Base-by-base conservation (phyloP, 1,140 invertebrate species). In the Telenomus remus region DNA sequence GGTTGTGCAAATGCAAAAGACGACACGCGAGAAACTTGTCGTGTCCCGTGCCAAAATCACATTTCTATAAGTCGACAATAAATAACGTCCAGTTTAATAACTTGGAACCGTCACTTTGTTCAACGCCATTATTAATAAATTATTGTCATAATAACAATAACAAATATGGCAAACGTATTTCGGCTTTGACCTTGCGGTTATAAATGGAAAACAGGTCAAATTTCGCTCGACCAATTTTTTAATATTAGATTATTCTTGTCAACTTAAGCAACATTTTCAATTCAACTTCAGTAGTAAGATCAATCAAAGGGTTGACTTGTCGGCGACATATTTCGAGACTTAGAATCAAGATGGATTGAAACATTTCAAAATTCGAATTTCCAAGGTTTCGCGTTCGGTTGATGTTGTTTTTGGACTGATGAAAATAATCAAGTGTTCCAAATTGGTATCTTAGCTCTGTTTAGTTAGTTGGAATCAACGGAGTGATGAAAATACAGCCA, bases 11-110 rank as follows among this genome's bases (percentile, higher is more conserved):
- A 39, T 3, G 34, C n/a, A n/a, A n/a, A 27, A 27, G 19, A 1
- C 19, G 19, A 6, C 19, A 51, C 68, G 50, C 57, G 68, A 60
- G 60, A 54, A 37, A 61, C 44, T 46, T 57, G 53, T 6, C 37
- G 8, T 27, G n/a, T 39, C 9, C 10, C 59, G 33, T 50, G 59
- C 34, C 42, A 50, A 66, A 46, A 39, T 65, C 37, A 44, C 57
- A 47, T 68, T 77, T 71, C 35, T 39, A 11, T 27, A 27, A n/a
- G n/a, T 6, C 19, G 19, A 1, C 19, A 3, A 27, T 27, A 34
- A 53, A 61, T 43, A 16, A 34, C 34, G 15, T 47, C 4, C 14
- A 12, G 10, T 12, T 15, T 37, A 57, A 57, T 57, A 47, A 47
- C 33, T 47, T 11, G 8, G 55, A 57, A 48, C 47, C 10, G 43